Conservation (phyloP, 2,113 vertebrate species). For the Mystacornis crossleyi region DNA sequence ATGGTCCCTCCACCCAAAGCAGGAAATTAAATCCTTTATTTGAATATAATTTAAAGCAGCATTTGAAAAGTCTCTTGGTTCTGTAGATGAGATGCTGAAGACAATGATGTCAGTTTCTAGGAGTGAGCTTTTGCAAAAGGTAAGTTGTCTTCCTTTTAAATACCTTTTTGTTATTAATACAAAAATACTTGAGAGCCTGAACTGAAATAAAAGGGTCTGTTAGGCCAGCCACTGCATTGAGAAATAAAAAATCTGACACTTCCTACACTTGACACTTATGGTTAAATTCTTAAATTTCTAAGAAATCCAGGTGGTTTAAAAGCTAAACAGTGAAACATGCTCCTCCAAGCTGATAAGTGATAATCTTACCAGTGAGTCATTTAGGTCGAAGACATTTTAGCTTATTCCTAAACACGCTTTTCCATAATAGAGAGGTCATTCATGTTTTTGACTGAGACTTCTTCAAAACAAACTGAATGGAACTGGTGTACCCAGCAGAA, state of each 20-base stretch:
- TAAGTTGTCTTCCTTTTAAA: constrained; percentile 34
- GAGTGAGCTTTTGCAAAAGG: constrained; percentile 85
- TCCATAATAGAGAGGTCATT: not conserved
- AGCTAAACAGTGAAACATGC: not conserved
- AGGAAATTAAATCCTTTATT: not conserved
- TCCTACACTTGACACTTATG: not conserved
- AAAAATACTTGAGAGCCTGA: not conserved
- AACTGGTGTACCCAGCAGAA: not conserved
- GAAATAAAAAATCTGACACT: not conserved
- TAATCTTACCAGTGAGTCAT: not conserved
- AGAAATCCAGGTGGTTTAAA: not conserved
- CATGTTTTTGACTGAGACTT: not conserved
- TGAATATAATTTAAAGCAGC: not conserved
- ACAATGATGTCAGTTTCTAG: constrained; percentile 88
- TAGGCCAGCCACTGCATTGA: not conserved
- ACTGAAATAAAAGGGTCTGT: not conserved
- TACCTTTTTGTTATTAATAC: not conserved
- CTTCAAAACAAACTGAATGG: not conserved
- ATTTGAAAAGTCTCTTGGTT: constrained; percentile 84
- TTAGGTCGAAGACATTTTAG: not conserved
- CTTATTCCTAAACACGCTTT: not conserved
- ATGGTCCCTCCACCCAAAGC: not conserved
- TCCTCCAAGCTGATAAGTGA: not conserved
- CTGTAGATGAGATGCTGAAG: constrained; percentile 86
- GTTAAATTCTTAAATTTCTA: not conserved